These are phyloP conservation scores for Acanthisitta chloris DNA, from an alignment of 2,113 vertebrate species.

Conservation along the genomic window DNA sequence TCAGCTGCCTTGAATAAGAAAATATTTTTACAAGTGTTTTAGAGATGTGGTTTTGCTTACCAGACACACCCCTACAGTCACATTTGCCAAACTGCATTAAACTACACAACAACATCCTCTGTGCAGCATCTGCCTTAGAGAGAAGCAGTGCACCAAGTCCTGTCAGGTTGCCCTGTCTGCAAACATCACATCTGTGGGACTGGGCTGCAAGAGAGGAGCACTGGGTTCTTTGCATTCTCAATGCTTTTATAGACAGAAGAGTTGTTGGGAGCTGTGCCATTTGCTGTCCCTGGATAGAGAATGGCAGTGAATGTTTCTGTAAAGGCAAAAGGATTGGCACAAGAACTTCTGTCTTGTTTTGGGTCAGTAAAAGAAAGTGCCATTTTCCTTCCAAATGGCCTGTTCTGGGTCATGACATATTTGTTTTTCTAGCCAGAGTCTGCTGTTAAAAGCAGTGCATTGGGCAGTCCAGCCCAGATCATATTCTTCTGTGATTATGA, in stretches of 20 bases:
- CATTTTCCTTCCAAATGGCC: not conserved
- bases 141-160: not conserved
- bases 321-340: not conserved
- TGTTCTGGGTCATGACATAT: not conserved
- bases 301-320: not conserved
- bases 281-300: not conserved
- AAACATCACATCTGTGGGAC: not conserved
- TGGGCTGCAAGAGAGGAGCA: not conserved
- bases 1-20: not conserved
- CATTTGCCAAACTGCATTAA: not conserved
- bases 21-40: not conserved
- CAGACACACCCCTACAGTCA: not conserved
- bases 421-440: not conserved
- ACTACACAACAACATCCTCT: not conserved
- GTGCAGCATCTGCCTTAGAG: not conserved
- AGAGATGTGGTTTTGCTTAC: not conserved
- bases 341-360: not conserved
- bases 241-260: not conserved
- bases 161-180: not conserved
- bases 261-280: not conserved
- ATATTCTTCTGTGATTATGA: not conserved
- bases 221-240: not conserved
- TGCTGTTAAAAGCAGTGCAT: not conserved
- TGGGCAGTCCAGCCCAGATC: not conserved
- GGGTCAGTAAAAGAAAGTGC: not conserved